phyloP scores from a whole-genome alignment of 2,113 vertebrate species.

The Catharus fuscescens region DNA sequence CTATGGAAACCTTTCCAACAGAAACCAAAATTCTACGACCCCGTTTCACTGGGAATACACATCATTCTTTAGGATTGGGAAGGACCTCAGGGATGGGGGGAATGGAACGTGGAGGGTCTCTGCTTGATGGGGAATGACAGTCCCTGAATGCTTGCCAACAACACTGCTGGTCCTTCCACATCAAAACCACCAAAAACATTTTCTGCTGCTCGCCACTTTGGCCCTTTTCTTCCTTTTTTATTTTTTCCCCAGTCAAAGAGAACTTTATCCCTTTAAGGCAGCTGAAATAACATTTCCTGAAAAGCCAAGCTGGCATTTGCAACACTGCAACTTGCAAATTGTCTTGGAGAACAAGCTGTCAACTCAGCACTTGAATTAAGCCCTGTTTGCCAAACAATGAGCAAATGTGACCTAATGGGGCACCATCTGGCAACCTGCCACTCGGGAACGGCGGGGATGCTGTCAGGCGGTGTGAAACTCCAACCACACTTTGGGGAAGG shows the following conservation, averaged over 20 bases:
- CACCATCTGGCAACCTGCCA: constrained; percentile 69
- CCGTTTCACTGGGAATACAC: background rate
- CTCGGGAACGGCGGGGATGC: background rate
- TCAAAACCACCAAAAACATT: background rate
- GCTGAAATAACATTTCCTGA: constrained; percentile 49
- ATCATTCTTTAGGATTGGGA: background rate
- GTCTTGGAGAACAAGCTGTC: constrained; percentile 72
- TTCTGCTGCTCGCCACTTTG: background rate
- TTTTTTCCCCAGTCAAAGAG: background rate
- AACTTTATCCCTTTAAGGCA: constrained; percentile 57
- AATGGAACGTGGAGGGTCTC: background rate
- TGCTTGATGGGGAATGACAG: background rate
- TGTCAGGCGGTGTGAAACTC: background rate
- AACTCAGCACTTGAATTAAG: constrained; percentile 70
- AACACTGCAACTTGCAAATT: constrained; percentile 56
- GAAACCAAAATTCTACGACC: background rate
- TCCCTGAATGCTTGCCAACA: accelerated
- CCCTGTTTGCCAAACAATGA: constrained; percentile 70
- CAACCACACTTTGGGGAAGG: background rate
- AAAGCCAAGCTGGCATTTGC: constrained; percentile 69
- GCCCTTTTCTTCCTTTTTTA: background rate
- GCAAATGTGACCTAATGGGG: constrained; percentile 68
- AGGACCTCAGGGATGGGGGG: background rate
- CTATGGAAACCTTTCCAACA: background rate
- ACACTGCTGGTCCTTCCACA: background rate